A percentile compares a stretch with the other conserved stretches of the same genome.
These are phyloP conservation scores for Acheta domesticus DNA, from an alignment of 2,888 invertebrate genomes.

Conservation along the genomic window DNA sequence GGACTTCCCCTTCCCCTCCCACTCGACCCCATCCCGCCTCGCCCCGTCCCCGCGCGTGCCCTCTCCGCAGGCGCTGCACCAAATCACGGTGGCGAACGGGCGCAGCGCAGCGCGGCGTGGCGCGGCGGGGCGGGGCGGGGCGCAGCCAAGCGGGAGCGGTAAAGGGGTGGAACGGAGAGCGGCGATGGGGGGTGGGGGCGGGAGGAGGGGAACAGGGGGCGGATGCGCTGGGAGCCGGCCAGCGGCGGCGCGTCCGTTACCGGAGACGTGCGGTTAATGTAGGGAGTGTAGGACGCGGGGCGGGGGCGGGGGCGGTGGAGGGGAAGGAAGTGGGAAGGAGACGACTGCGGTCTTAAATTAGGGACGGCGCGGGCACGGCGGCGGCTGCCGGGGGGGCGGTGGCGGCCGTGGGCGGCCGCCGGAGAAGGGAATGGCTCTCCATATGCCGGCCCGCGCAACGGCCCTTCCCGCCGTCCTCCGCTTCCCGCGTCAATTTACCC, in stretches of 20 bases:
- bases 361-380: not conserved
- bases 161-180: no score
- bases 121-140: no score
- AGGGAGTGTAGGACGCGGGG: not conserved
- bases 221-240: slow-evolving; percentile 9
- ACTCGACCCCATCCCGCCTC: not conserved
- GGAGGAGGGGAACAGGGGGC: not conserved
- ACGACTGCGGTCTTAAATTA: slow-evolving; percentile 1
- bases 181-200: not conserved
- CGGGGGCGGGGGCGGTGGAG: not conserved
- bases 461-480: no score
- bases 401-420: not conserved
- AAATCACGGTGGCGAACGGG: no score
- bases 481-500: no score
- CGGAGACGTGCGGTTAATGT: slow-evolving; percentile 10
- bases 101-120: no score
- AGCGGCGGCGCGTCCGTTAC: slow-evolving; percentile 6
- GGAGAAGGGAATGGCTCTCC: not conserved
- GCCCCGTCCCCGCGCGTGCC: no score
- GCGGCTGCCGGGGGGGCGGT: not conserved
- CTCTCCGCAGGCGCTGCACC: no score
- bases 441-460: no score
- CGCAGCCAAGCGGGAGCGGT: no score
- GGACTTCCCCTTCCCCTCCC: not conserved
- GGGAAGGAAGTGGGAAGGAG: slow-evolving; percentile 1